phyloP scores from a whole-genome alignment of 2,113 vertebrate species.

The Pteruthius melanotis region DNA sequence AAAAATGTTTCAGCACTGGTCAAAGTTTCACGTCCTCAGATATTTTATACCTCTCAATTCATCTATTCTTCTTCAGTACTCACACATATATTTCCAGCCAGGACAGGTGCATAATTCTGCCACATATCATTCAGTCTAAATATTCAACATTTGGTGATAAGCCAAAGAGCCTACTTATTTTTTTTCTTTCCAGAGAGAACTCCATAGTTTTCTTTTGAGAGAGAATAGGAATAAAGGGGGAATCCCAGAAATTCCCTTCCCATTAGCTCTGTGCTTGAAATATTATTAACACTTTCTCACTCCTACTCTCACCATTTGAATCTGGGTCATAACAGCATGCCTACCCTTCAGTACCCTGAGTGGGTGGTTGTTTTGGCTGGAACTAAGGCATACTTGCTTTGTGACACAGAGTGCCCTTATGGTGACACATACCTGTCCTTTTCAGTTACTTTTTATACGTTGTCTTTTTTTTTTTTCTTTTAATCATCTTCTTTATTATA shows the following conservation, averaged over 20 bases:
- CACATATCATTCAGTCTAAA: neutral
- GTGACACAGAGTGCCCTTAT: constrained; percentile 54
- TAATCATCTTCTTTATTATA: neutral
- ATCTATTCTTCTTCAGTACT: neutral
- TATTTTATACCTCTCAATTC: neutral
- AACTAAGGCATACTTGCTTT: neutral
- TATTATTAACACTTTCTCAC: constrained; percentile 68
- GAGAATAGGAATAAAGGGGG: neutral
- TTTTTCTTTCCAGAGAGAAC: neutral
- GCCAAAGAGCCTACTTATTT: neutral
- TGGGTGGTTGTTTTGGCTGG: constrained; percentile 63
- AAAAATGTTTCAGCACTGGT: neutral
- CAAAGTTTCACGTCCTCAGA: neutral
- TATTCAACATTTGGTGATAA: neutral
- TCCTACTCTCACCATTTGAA: constrained; percentile 46
- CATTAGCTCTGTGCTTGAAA: constrained; percentile 40
- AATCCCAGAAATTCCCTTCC: constrained; percentile 39
- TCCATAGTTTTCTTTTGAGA: neutral
- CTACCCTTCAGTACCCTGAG: constrained; percentile 40
- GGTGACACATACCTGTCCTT: constrained; percentile 52
- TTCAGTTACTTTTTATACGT: neutral
- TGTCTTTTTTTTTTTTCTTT: neutral
- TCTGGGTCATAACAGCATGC: constrained; percentile 70
- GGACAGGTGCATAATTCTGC: neutral
- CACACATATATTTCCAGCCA: neutral